Conservation (phyloP, 1,140 invertebrate genomes). For the Parapsyche elsis region DNA sequence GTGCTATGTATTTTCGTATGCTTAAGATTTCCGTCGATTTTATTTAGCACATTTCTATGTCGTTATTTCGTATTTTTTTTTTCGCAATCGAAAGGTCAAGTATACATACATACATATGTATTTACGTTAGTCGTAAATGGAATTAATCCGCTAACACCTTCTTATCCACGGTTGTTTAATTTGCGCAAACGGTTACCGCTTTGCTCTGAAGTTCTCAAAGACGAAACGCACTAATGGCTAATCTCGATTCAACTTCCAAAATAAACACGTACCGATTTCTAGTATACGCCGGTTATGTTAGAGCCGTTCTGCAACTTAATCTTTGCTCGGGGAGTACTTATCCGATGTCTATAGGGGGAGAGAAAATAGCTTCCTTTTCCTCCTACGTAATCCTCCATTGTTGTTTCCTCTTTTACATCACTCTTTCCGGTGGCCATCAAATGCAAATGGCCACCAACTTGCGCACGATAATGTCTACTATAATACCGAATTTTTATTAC, state of each 20-base stretch:
- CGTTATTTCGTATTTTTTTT: too few relatives aligned
- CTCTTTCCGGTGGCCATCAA: background rate
- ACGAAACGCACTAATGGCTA: background rate
- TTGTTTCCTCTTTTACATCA: background rate
- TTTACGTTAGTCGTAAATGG: background rate
- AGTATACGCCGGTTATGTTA: background rate
- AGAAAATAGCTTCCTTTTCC: slow-evolving; percentile 6
- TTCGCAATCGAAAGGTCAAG: too few relatives aligned
- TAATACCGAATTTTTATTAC: too few relatives aligned
- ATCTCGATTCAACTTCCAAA: background rate
- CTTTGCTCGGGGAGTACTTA: background rate
- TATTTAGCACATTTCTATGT: too few relatives aligned
- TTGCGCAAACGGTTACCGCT: too few relatives aligned
- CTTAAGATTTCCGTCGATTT: too few relatives aligned
- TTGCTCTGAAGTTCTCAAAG: too few relatives aligned
- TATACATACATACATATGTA: background rate
- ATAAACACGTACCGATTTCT: background rate
- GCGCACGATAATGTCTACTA: too few relatives aligned
- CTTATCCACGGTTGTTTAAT: too few relatives aligned
- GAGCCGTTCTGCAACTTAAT: background rate
- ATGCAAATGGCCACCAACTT: too few relatives aligned
- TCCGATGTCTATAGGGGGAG: background rate
- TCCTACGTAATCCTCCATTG: background rate
- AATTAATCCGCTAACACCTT: background rate
- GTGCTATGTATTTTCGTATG: too few relatives aligned